Base-by-base conservation (phyloP, 2,888 invertebrate species). In the Norana najaformis region DNA sequence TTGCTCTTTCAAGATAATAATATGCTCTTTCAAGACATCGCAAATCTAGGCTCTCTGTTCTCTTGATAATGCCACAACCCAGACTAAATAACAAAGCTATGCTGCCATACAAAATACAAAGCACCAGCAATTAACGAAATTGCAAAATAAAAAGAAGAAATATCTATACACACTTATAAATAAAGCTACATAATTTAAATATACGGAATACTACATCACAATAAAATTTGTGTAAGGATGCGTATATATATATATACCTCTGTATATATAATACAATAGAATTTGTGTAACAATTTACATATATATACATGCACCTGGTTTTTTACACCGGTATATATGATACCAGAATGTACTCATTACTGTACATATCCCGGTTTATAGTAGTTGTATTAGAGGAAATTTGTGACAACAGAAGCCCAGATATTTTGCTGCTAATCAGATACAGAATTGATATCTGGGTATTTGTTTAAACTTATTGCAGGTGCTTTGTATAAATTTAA, bases 161-260 rank as follows among this genome's bases (percentile, higher is more conserved):
- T 35, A 36, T 85, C 85, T 85, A 85, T 85, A 85, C 37, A 85
- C 85, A 85, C 36, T 36, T 37, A 85, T 85, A 85, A 85, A 85
- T 85, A 85, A 85, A 85, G 36, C 85, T 85, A 85, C 85, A 85
- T 85, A 85, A 85, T 85, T n/a, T 85, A 85, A 85, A 85, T 85
- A 85, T n/a, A 37, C 35, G 23, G 36, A 85, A 85, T 85, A 85
- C 36, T 85, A 85, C 85, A 85, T 85, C 85, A 85, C 85, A 85
- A 85, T 85, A 53, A 53, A 23, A n/a, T n/a, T n/a, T n/a, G n/a
- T n/a, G n/a, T n/a, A n/a, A n/a, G n/a, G n/a, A n/a, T n/a, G n/a
- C n/a, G n/a, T n/a, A n/a, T 69, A 69, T 69, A 69, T 69, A 69
- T 69, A 69, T n/a, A 69, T 47, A 18, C 18, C 14, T 11, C 30